phyloP scores from a whole-genome alignment of 2,888 invertebrate genomes.

The Chloroclystis v-ata region DNA sequence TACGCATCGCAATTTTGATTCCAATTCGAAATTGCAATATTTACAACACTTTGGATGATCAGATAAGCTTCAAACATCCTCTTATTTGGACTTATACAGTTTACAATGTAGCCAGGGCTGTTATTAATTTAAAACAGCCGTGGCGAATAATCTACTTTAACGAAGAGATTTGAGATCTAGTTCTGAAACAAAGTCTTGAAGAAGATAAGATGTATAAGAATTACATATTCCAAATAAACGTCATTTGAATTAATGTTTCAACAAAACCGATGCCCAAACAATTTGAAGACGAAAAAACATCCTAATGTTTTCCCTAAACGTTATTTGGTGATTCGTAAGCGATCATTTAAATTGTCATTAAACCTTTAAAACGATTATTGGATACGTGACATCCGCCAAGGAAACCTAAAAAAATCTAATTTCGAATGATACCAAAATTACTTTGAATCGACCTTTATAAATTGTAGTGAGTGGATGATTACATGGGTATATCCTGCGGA shows the following conservation, averaged over 20 bases:
- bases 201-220: too few relatives aligned
- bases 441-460: slow-evolving; percentile 31
- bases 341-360: slow-evolving; percentile 44
- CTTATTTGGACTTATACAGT: too few relatives aligned
- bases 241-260: too few relatives aligned
- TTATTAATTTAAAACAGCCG: too few relatives aligned
- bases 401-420: slow-evolving; percentile 26
- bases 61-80: too few relatives aligned
- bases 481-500: slow-evolving; percentile 21
- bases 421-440: slow-evolving; percentile 30
- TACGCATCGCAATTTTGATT: slow-evolving; percentile 62
- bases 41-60: slow-evolving; percentile 35
- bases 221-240: too few relatives aligned
- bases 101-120: too few relatives aligned
- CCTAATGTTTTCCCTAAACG: slow-evolving; percentile 23
- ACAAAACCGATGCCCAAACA: not conserved
- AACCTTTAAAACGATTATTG: slow-evolving; percentile 36
- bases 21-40: slow-evolving; percentile 53
- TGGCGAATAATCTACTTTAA: too few relatives aligned
- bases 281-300: slow-evolving; percentile 1
- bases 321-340: slow-evolving; percentile 35
- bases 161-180: too few relatives aligned
- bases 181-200: too few relatives aligned
- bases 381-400: slow-evolving; percentile 44
- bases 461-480: slow-evolving; percentile 34